Conservation (phyloP, 2,113 vertebrate species). For the Colaptes auratus region DNA sequence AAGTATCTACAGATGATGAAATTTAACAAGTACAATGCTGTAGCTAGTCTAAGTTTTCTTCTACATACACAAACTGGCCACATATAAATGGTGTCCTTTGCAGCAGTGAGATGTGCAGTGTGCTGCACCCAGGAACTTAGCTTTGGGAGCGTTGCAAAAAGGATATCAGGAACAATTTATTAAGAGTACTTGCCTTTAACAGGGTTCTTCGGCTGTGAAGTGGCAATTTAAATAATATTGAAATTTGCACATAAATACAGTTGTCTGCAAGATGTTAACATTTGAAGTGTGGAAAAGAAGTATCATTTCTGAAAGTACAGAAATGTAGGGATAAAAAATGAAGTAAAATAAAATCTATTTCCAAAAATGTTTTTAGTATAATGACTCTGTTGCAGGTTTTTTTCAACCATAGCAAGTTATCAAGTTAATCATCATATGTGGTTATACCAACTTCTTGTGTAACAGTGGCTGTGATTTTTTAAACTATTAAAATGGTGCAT, state of each 20-base stretch:
- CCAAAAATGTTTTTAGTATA: conserved; percentile 21
- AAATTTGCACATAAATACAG: conserved; percentile 33
- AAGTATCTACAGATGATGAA: background rate
- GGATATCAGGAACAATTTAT: background rate
- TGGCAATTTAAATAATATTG: background rate
- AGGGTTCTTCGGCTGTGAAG: background rate
- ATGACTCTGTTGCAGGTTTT: background rate
- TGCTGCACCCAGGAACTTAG: background rate
- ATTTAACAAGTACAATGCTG: background rate
- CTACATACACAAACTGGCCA: accelerated
- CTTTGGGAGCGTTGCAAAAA: background rate
- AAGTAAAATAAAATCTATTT: background rate
- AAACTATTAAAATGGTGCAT: conserved; percentile 40
- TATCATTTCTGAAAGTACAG: background rate
- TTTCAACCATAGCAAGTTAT: conserved; percentile 27
- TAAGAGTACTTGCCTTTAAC: background rate
- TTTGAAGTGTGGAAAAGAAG: background rate
- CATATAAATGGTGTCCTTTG: background rate
- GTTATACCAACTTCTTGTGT: conserved; percentile 20
- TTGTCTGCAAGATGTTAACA: background rate
- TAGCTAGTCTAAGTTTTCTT: background rate
- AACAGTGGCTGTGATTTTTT: conserved; percentile 14
- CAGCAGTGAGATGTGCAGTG: background rate
- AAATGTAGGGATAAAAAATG: accelerated
- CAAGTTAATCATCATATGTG: conserved; percentile 10